Base-by-base conservation (phyloP, 2,797 vertebrate species). In the Thalassophryne amazonica region DNA sequence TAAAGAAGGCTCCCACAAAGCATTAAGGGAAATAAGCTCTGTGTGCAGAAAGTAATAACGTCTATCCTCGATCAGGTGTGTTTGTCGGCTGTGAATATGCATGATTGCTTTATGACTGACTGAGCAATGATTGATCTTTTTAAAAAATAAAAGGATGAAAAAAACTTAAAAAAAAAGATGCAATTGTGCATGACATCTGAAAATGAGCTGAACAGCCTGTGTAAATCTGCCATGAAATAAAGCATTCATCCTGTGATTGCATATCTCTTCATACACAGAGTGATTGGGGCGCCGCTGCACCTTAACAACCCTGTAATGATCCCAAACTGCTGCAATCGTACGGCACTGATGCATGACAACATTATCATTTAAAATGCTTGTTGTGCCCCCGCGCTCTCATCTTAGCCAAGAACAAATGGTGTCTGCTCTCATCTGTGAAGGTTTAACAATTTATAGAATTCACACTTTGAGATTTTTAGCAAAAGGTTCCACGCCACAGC, bases 191-290 rank as follows among this genome's bases (percentile, higher is more conserved):
- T 45, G 4, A 59, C 55, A 43, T 39, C 35, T 52, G 21, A 30
- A 70, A 76, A 81, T 54, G 58, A 70, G 63, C 33, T 23, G 55
- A 60, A 39, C 53, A 55, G 39, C 19, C 73, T 50, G 47, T 60
- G 62, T 60, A 79, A 86, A 80, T 79, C 74, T 84, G 83, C 64
- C 84, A 78, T 88, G 81, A 86, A 84, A 84, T 82, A 83, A 75
- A 63, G 60, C 69, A 69, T 85, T 82, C 73, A 61, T 60, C 68
- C 57, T 57, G 8, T 72, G 70, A 73, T 78, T 83, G 64, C 78
- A 61, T 46, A 55, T 67, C 53, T 56, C 35, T 64, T 68, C 60
- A 33, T 69, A 66, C 61, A 48, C 15, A 56, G 56, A 71, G 32
- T 24, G 59, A 78, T 37, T 35, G 55, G 47, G 49, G 48, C 62